Evolutionary conservation across 2,888 invertebrate genomes (phyloP), one percentile per base, ranked within the genome.

Genomic region (Prostheceraeus crozeri): DNA sequence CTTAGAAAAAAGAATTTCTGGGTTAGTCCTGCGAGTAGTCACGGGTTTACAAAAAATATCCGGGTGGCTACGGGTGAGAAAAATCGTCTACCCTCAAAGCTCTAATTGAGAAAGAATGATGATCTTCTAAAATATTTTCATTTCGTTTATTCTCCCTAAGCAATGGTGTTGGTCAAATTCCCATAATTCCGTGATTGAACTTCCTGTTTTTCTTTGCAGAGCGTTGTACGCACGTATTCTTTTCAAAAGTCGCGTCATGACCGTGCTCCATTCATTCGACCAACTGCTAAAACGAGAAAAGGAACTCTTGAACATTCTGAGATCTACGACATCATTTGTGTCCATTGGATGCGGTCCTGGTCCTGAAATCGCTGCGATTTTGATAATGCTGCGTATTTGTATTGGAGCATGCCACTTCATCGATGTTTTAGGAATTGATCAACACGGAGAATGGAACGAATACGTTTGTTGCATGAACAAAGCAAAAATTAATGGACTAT

Each of bases 271-370:
- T 6, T 14, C 14, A 6, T 19, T 40, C 14, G 11, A n/a, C n/a
- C 3, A 53, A n/a, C n/a, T n/a, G n/a, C n/a, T n/a, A n/a, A n/a
- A 19, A 3, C 19, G 14, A 8, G 10, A 23, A 3, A 16, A 16
- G 36, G 16, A 36, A 23, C 4, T 36, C 4, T 16, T 23, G 16
- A 23, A 36, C 19, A 36, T 36, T 36, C 4, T 36, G 4, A 36
- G 19, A 19, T 23, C 19, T 3, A 36, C 36, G 16, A 16, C 16
- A 4, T 23, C 19, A 3, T 19, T 36, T 35, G 53, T 53, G 33
- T 31, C 30, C 36, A 21, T 53, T 6, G 53, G 53, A n/a, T 53
- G 53, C 53, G 53, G 53, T 40, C 53, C 53, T 3, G 53, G 53
- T 10, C 53, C 53, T 3, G 25, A 33, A 14, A 35, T 53, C 2